These are phyloP conservation scores for Acrossocheilus fasciatus DNA, from an alignment of 2,797 vertebrate genomes.

Conservation along the genomic window DNA sequence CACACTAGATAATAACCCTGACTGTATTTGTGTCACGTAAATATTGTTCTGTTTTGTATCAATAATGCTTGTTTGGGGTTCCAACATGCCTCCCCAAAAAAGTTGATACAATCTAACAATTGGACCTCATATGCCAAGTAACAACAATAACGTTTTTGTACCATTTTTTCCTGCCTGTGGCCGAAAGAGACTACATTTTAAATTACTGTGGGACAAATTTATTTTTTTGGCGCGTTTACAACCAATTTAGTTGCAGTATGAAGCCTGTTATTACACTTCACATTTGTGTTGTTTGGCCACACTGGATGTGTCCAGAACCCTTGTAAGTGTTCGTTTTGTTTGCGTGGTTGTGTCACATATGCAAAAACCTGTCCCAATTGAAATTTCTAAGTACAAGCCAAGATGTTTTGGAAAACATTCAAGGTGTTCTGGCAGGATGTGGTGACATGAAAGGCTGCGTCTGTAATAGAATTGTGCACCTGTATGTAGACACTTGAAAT, in stretches of 20 bases:
- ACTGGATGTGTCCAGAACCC: neutral
- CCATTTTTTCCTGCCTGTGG: neutral
- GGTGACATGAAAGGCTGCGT: neutral
- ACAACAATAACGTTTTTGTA: neutral
- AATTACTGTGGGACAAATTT: neutral
- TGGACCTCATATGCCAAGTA: neutral
- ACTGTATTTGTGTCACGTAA: neutral
- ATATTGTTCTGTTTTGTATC: neutral
- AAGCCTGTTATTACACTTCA: neutral
- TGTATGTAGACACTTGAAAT: constrained; percentile 3
- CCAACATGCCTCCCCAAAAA: neutral
- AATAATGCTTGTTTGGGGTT: neutral
- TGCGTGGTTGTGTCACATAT: neutral
- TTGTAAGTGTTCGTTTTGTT: neutral
- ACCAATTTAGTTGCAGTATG: constrained; percentile 1
- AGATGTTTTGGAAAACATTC: constrained; percentile 27
- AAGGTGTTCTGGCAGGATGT: constrained; percentile 17
- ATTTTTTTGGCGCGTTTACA: neutral
- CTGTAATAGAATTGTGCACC: constrained; percentile 1
- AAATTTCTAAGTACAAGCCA: constrained; percentile 6
- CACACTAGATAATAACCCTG: neutral
- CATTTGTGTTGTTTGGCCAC: neutral
- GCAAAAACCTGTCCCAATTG: neutral
- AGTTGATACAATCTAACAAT: neutral
- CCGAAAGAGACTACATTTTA: neutral